A percentile compares a stretch with the other conserved stretches of the same genome.
Evolutionary conservation across 1,140 invertebrate genomes (phyloP).

Genomic region (Triops cancriformis): DNA sequence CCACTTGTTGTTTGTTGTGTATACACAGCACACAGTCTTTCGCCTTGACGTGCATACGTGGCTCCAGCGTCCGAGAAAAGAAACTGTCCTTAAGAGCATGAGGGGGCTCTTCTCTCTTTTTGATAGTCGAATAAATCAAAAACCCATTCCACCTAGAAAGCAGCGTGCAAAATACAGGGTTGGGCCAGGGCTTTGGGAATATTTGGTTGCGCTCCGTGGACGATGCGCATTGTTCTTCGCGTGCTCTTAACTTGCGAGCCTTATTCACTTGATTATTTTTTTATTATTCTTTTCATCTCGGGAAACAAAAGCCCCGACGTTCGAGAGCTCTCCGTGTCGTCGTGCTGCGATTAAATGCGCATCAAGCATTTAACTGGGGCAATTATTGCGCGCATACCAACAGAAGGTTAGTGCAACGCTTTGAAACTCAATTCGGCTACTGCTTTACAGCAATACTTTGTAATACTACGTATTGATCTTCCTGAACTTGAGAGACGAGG

Average conservation of each 20-base stretch:
- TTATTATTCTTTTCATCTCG: not conserved
- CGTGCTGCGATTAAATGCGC: not conserved
- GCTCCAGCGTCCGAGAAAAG: not conserved
- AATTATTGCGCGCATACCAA: not conserved
- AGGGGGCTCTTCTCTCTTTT: constrained; percentile 1
- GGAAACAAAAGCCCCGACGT: not conserved
- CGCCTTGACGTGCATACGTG: not conserved
- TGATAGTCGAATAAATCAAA: constrained; percentile 7
- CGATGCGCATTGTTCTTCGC: constrained; percentile 1
- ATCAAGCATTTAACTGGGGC: not conserved
- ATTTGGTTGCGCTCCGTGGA: constrained; percentile 3
- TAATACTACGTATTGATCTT: not conserved
- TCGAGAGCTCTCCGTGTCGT: not conserved
- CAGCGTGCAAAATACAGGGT: constrained; percentile 12
- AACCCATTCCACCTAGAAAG: not conserved
- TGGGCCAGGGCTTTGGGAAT: not conserved
- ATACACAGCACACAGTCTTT: not conserved
- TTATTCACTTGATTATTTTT: not conserved
- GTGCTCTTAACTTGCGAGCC: not conserved
- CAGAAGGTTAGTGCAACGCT: not conserved
- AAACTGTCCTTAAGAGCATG: not conserved
- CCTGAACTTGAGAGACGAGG: not conserved
- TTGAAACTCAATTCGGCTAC: not conserved
- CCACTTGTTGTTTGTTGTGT: not conserved
- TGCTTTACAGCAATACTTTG: too few species aligned